phyloP scores from a whole-genome alignment of 2,797 vertebrate species.

The Helicolenus hilgendorfi region DNA sequence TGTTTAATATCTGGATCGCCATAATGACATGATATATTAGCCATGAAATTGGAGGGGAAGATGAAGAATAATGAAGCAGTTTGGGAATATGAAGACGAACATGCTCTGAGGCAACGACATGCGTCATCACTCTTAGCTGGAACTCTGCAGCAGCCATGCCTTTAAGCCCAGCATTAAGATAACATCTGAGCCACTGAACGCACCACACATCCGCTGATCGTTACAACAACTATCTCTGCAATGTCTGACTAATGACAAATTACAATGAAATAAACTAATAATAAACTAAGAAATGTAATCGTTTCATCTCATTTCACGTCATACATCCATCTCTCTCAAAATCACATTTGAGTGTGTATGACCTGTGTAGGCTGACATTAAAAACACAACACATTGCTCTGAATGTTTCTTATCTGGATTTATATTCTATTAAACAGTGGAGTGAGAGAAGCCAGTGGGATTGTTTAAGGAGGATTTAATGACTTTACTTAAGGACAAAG shows the following conservation, averaged over 20 bases:
- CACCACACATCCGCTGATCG: neutral
- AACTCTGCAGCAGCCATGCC: neutral
- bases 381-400: neutral
- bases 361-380: neutral
- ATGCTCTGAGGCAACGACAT: neutral
- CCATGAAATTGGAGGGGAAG: neutral
- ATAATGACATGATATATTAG: neutral
- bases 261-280: neutral
- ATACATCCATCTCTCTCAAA: neutral
- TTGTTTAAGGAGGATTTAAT: constrained; percentile 13
- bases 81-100: neutral
- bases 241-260: neutral
- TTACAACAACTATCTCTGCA: neutral
- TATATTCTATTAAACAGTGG: neutral
- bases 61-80: neutral
- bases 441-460: neutral
- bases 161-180: neutral
- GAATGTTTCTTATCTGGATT: neutral
- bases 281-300: neutral
- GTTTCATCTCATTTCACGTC: neutral
- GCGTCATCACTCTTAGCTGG: neutral
- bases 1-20: neutral
- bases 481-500: constrained; percentile 53
- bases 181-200: neutral
- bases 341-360: neutral